These are phyloP conservation scores for Drosophila mauritiana DNA, from an alignment of 1,140 invertebrate genomes.

Conservation along the genomic window DNA sequence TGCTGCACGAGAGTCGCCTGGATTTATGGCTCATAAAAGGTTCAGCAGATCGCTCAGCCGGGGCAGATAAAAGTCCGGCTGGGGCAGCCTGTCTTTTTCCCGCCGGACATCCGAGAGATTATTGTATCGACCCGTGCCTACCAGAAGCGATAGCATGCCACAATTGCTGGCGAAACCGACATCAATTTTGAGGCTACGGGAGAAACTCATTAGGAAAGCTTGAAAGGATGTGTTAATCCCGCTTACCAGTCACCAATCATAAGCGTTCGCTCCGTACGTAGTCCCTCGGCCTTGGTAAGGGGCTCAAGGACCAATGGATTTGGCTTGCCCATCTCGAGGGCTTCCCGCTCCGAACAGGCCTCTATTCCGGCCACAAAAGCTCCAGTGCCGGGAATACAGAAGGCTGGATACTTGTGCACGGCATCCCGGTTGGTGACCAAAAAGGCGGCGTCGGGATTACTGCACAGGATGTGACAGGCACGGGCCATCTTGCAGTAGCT, in stretches of 20 bases:
- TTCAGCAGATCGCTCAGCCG: slow-evolving; percentile 88
- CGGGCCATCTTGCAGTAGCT: slow-evolving; percentile 96
- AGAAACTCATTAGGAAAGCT: slow-evolving; percentile 16
- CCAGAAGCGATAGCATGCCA: slow-evolving; percentile 92
- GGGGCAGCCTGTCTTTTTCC: slow-evolving; percentile 34
- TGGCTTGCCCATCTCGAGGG: slow-evolving; percentile 94
- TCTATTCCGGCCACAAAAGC: slow-evolving; percentile 93
- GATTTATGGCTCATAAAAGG: slow-evolving; percentile 15
- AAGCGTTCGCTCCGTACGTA: slow-evolving; percentile 91
- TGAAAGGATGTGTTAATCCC: slow-evolving; percentile 13
- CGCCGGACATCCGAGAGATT: slow-evolving; percentile 85
- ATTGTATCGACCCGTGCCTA: slow-evolving; percentile 90
- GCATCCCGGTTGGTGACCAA: slow-evolving; percentile 97
- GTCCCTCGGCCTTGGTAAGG: slow-evolving; percentile 85
- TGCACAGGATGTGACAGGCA: slow-evolving; percentile 92
- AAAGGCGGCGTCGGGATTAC: slow-evolving; percentile 88
- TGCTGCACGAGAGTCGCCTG: neutral
- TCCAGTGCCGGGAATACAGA: slow-evolving; percentile 89
- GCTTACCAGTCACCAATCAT: slow-evolving; percentile 96
- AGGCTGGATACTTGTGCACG: slow-evolving; percentile 73
- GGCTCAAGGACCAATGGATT: slow-evolving; percentile 79
- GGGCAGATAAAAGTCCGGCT: slow-evolving; percentile 91
- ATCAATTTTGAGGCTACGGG: slow-evolving; percentile 92
- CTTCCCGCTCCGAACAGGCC: slow-evolving; percentile 91
- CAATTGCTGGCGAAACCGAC: slow-evolving; percentile 94